These are phyloP conservation scores for Sphaerophoria taeniata DNA, from an alignment of 2,888 invertebrate species.

Conservation along the genomic window DNA sequence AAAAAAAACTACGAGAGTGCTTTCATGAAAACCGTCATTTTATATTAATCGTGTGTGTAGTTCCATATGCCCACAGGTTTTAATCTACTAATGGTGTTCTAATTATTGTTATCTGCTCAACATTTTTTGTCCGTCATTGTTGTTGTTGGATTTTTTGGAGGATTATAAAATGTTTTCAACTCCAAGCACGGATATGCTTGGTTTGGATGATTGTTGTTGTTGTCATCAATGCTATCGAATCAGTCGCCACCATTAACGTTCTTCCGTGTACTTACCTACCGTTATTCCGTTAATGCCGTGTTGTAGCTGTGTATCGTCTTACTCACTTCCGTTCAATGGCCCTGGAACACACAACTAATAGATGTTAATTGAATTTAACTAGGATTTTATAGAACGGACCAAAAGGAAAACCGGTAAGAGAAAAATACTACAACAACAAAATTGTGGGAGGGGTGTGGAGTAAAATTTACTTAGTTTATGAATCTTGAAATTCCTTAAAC, in stretches of 20 bases:
- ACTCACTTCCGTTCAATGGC: conserved; percentile 45
- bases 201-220: conserved; percentile 48
- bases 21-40: conserved; percentile 27
- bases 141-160: no score
- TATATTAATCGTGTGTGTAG: conserved; percentile 31
- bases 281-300: conserved; percentile 46
- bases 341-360: conserved; percentile 67
- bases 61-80: conserved; percentile 51
- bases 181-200: conserved; percentile 52
- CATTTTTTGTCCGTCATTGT: no score
- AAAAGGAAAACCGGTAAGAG: conserved; percentile 48
- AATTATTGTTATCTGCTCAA: conserved; percentile 64
- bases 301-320: no score
- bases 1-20: neutral
- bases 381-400: conserved; percentile 30
- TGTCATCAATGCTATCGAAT: conserved; percentile 48
- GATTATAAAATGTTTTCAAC: conserved; percentile 67
- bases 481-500: conserved; percentile 40
- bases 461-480: conserved; percentile 59
- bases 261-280: conserved; percentile 25
- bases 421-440: no score
- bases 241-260: conserved; percentile 56
- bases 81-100: conserved; percentile 70
- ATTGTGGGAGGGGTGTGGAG: conserved; percentile 12
- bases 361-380: conserved; percentile 73